These are phyloP conservation scores for Orchesella flavescens DNA, from an alignment of 2,888 invertebrate species.

Conservation along the genomic window DNA sequence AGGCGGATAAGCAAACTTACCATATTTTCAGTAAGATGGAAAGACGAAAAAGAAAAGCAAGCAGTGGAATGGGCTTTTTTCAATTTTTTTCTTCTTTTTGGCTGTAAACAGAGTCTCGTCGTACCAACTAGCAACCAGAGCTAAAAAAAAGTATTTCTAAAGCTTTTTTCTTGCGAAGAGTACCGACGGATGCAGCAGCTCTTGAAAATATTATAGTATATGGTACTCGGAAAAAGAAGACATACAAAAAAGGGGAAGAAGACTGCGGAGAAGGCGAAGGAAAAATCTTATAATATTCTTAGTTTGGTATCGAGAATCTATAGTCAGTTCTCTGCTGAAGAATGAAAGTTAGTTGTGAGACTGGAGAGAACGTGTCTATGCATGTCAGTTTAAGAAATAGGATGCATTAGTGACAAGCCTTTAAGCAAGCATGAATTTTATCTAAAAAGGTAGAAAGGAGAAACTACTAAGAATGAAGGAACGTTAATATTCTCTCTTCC, in stretches of 20 bases:
- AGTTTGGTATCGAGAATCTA: not conserved
- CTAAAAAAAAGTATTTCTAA: conserved; percentile 11
- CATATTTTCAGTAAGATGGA: not conserved
- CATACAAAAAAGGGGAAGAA: conserved; percentile 4
- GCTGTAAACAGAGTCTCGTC: conserved; percentile 41
- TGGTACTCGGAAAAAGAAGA: conserved; percentile 3
- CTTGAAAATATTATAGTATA: not conserved
- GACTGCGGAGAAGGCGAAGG: not conserved
- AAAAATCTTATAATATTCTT: conserved; percentile 25
- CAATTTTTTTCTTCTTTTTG: conserved; percentile 40
- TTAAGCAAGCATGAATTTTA: conserved; percentile 47
- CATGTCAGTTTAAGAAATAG: conserved; percentile 50
- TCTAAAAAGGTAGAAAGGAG: conserved; percentile 9
- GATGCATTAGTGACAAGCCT: conserved; percentile 59
- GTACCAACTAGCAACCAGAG: too few species aligned
- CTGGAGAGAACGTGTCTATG: conserved; percentile 32
- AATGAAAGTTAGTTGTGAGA: conserved; percentile 14
- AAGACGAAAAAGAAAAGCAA: not conserved
- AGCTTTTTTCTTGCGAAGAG: conserved; percentile 27
- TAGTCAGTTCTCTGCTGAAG: conserved; percentile 16
- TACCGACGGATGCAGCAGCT: not conserved
- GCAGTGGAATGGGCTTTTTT: conserved; percentile 27
- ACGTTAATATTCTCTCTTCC: conserved; percentile 9
- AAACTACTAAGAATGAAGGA: not conserved
- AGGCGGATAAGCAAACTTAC: conserved; percentile 34